A percentile compares a stretch with the other conserved stretches of the same genome.
phyloP scores from a whole-genome alignment of 23 tunicate genomes.

The Clavelina lepadiformis region DNA sequence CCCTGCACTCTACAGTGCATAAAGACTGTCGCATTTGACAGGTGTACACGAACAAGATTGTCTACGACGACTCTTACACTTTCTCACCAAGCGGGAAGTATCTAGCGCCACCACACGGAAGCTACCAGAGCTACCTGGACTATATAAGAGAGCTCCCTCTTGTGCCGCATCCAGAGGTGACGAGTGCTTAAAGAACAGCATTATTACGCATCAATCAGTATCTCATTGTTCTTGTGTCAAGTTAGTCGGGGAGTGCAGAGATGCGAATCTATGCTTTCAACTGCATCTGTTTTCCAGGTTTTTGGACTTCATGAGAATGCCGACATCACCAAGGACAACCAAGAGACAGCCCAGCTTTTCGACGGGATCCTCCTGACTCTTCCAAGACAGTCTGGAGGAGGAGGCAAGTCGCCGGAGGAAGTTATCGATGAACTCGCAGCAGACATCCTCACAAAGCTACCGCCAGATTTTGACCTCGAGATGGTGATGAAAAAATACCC shows the following conservation, averaged over 20 bases:
- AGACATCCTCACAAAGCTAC: slow-evolving; percentile 85
- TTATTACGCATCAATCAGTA: too few relatives aligned
- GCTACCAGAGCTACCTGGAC: slow-evolving; percentile 74
- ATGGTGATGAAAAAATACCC: slow-evolving; percentile 91
- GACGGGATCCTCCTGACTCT: slow-evolving; percentile 94
- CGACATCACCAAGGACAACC: slow-evolving; percentile 93
- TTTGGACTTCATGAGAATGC: slow-evolving; percentile 99
- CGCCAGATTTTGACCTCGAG: slow-evolving; percentile 86
- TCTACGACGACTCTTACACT: slow-evolving; percentile 62
- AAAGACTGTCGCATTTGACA: too few relatives aligned
- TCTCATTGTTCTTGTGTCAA: not conserved
- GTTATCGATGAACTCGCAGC: slow-evolving; percentile 78
- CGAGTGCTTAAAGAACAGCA: too few relatives aligned
- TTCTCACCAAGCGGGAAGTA: slow-evolving; percentile 92
- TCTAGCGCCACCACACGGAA: slow-evolving; percentile 64
- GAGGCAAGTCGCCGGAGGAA: slow-evolving; percentile 87
- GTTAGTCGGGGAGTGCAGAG: not conserved
- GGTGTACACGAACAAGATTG: slow-evolving; percentile 61
- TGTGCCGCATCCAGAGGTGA: slow-evolving; percentile 91
- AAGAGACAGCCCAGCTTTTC: slow-evolving; percentile 85
- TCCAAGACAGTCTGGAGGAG: slow-evolving; percentile 88
- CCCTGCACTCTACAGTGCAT: too few relatives aligned
- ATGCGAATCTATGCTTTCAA: not conserved
- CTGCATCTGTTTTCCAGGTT: slow-evolving; percentile 35
- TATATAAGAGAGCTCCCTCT: slow-evolving; percentile 81